Evolutionary conservation across 2,797 vertebrate genomes (phyloP).

Genomic region (Coregonus ussuriensis): DNA sequence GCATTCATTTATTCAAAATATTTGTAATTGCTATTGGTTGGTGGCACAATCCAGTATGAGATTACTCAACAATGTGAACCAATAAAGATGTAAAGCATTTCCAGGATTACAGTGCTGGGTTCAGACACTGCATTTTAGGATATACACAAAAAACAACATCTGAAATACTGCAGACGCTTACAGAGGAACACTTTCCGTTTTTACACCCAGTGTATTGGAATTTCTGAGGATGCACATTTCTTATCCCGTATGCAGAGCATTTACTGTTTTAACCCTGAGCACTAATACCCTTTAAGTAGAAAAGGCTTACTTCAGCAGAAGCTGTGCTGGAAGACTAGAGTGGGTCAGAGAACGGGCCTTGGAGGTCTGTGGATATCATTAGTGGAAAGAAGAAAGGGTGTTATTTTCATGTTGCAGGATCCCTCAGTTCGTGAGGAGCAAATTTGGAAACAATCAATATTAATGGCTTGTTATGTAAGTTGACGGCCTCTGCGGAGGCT

Average conservation of each 20-base stretch:
- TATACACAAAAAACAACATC: conserved; percentile 49
- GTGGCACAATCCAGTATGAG: conserved; percentile 28
- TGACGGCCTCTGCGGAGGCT: conserved; percentile 50
- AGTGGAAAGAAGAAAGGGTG: conserved; percentile 62
- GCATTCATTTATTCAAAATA: not conserved
- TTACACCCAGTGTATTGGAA: conserved; percentile 44
- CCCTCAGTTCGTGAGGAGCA: conserved; percentile 45
- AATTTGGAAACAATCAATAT: conserved; percentile 73
- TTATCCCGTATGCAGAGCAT: conserved; percentile 60
- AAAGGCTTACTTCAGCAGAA: conserved; percentile 72
- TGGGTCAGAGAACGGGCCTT: conserved; percentile 64
- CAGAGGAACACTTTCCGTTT: conserved; percentile 40
- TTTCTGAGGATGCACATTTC: conserved; percentile 61
- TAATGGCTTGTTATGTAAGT: conserved; percentile 71
- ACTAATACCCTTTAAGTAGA: conserved; percentile 69
- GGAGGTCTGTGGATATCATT: conserved; percentile 70
- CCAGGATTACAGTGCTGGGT: conserved; percentile 44
- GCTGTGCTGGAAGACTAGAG: conserved; percentile 57
- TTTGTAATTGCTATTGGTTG: conserved; percentile 24
- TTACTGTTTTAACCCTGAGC: conserved; percentile 70
- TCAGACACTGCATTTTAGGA: conserved; percentile 36
- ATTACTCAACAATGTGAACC: conserved; percentile 35
- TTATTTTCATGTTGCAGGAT: conserved; percentile 63
- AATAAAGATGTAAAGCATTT: conserved; percentile 47
- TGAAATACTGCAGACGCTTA: conserved; percentile 47